These are phyloP conservation scores for Sitta carolinensis DNA, from an alignment of 2,797 vertebrate genomes.

Conservation along the genomic window DNA sequence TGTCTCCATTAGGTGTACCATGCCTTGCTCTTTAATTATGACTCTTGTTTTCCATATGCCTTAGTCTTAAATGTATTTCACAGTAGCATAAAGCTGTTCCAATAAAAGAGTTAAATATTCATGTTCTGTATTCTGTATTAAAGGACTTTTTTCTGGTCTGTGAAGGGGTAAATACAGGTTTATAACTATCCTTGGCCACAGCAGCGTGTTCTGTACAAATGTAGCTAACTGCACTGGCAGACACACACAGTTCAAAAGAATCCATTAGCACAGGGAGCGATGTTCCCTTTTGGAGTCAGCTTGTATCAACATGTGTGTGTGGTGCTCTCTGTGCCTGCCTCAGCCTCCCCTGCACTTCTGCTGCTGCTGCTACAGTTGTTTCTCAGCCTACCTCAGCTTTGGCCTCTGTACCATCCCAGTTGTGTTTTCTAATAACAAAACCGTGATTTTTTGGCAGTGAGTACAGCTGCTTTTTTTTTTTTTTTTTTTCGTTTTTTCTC, in stretches of 20 bases:
- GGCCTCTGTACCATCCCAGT: neutral
- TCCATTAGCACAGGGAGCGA: neutral
- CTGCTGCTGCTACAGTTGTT: neutral
- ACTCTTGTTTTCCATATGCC: neutral
- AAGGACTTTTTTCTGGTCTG: neutral
- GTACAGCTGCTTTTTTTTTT: neutral
- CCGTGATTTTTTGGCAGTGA: slow-evolving; percentile 14
- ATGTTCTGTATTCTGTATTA: neutral
- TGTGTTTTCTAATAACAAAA: slow-evolving; percentile 50
- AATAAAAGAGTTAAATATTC: neutral
- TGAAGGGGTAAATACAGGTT: neutral
- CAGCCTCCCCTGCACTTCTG: neutral
- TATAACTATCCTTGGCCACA: neutral
- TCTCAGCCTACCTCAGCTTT: neutral
- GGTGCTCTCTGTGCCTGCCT: neutral
- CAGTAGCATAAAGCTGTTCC: neutral
- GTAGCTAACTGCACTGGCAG: neutral
- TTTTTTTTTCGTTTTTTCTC: neutral
- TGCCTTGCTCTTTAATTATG: neutral
- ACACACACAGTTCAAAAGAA: neutral
- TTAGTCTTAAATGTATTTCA: neutral
- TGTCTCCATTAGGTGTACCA: neutral
- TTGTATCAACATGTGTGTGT: neutral
- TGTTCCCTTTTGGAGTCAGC: neutral
- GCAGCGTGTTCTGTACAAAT: neutral